Base-by-base conservation (phyloP, 1,140 invertebrate species). In the Drosophila tristis region DNA sequence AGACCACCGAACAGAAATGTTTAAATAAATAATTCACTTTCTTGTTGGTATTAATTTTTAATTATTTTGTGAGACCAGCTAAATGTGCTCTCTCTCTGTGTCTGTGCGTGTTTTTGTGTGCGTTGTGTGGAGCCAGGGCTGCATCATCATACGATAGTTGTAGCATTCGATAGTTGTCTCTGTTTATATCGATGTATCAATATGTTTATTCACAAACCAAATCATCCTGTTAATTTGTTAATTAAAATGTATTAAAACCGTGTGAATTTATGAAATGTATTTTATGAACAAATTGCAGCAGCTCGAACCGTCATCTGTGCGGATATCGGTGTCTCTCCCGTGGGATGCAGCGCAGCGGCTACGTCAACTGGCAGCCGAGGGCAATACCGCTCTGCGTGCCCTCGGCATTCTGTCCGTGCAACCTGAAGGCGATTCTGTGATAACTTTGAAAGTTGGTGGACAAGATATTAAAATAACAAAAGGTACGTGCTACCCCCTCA, bases 281-380 rank as follows among this genome's bases (percentile, higher is more conserved):
- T 35, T 45, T 51, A 26, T 47, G 25, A 47, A 29, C 13, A 31
- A 8, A 45, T 58, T 78, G 29, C 77, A 91, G 90, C 90, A 99
- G 94, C 96, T 99, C 93, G 98, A 99, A 95, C 98, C 98, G 94
- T 86, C 98, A 94, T 80, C 97, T 90, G 98, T 99, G 78, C 95
- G 97, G 93, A 97, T 99, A 92, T 99, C 98, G 93, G 96, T 99
- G 93, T 98, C 97, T 90, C 97, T 99, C 93, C 98, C 98, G 76
- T 95, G 96, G 92, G 98, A 98, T 93, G 98, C 98, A 90, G 98
- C 98, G 78, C 93, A 96, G 80, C 95, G 97, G 78, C 93, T 99
- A 86, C 95, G 97, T 85, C 96, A 97, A 91, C 93, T 99, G 89
- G 98, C 98, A 65, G 95, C 97, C 91, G 96, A 97, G 92, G 97